Percentiles rank a stretch among this genome's conserved stretches.
Conservation (phyloP, 1,140 invertebrate genomes). For the Heliconius hermathena region DNA sequence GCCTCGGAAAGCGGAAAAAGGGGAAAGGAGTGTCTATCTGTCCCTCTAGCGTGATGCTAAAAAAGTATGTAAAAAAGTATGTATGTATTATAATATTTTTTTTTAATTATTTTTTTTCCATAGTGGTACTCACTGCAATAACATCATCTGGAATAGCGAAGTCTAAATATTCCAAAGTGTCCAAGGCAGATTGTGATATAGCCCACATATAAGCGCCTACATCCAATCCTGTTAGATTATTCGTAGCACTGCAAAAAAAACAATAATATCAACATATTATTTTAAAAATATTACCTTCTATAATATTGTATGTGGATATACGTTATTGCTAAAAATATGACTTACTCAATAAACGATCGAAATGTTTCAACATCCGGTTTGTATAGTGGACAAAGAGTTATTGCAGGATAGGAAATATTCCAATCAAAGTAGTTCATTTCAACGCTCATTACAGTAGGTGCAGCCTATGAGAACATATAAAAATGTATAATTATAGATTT, state of each 20-base stretch:
- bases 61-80: too few relatives aligned
- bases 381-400: constrained; percentile 81
- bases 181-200: constrained; percentile 51
- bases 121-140: constrained; percentile 36
- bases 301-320: not conserved
- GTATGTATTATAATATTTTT: too few relatives aligned
- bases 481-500: not conserved
- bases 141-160: constrained; percentile 41
- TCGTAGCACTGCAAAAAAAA: constrained; percentile 42
- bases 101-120: too few relatives aligned
- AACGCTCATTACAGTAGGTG: constrained; percentile 85
- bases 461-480: constrained; percentile 50
- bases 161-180: constrained; percentile 46
- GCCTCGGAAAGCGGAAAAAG: too few relatives aligned
- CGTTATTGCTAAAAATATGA: not conserved
- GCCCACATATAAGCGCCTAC: constrained; percentile 51
- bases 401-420: constrained; percentile 85
- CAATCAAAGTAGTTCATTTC: constrained; percentile 86
- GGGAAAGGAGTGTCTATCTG: too few relatives aligned
- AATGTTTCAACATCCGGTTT: constrained; percentile 69
- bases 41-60: too few relatives aligned
- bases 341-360: constrained; percentile 52
- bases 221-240: constrained; percentile 47
- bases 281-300: not conserved
- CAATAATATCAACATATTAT: not conserved